Evolutionary conservation across 2,797 vertebrate genomes (phyloP), one percentile per base, ranked within the genome.

Genomic region (Sebastes ruberrimus): DNA sequence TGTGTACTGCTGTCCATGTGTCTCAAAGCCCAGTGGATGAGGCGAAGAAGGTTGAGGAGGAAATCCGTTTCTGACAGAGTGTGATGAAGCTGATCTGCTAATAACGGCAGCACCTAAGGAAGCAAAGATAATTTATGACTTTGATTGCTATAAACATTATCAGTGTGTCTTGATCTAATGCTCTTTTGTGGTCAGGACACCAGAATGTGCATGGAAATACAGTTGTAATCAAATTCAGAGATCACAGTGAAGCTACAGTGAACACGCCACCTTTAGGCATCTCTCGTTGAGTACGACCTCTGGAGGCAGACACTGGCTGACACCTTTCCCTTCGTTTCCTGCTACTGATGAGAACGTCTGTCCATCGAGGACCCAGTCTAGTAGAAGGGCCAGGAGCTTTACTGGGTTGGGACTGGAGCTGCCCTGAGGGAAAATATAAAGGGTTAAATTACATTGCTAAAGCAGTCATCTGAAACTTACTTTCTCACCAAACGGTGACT

Each of bases 321-420:
- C 20, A 25, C 33, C 18, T 42, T 90, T 94, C 80, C 87, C 80
- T 80, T 79, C 64, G 14, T 89, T 84, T 42, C 67, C 80, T 76
- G 70, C 85, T 66, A 87, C 87, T 53, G 69, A 73, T 59, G 91
- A 90, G 61, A 94, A 49, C 14, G 94, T 93, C 67, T 95, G 94
- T 68, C 94, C 88, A 61, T 97, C 95, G 53, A 96, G 95, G 35
- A 97, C 90, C 97, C 97, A 98, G 82, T 98, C 97, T 90, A 97
- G 93, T 38, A 98, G 93, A 67, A 94, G 73, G 57, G 89, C 88
- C 86, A 97, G 78, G 63, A 98, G 95, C 66, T 97, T 96, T 81
- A 92, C 92, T 49, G 93, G 74, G 75, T 92, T 86, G 46, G 84
- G 82, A 88, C 92, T 94, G 66, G 75, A n/a, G 62, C 88, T 72